Conservation (phyloP, 2,888 invertebrate genomes). For the Meta bourneti region DNA sequence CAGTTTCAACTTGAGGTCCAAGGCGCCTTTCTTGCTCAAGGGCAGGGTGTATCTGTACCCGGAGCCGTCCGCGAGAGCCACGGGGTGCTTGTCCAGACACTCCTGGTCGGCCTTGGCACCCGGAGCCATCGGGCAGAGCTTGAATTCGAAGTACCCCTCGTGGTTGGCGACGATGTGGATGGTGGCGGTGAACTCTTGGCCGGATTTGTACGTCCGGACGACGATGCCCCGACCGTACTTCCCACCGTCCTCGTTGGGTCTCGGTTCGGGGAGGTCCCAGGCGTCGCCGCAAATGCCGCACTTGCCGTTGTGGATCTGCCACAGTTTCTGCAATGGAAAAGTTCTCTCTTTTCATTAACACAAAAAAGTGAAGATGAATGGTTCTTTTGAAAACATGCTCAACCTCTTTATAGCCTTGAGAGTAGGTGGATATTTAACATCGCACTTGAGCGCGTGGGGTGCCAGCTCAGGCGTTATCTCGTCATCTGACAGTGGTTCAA, state of each 20-base stretch:
- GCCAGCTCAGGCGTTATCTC: no score
- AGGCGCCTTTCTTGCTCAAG: slow-evolving; percentile 38
- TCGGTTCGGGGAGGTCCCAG: slow-evolving; percentile 65
- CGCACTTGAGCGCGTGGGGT: no score
- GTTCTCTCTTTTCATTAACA: no score
- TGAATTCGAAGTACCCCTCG: slow-evolving; percentile 81
- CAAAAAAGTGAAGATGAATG: no score
- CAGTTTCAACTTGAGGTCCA: slow-evolving; percentile 77
- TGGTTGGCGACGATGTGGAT: slow-evolving; percentile 81
- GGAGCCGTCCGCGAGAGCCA: slow-evolving; percentile 86
- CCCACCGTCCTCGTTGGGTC: slow-evolving; percentile 75
- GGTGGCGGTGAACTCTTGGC: slow-evolving; percentile 79
- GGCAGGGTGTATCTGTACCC: slow-evolving; percentile 80
- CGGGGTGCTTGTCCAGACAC: slow-evolving; percentile 88
- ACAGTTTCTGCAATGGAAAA: slow-evolving; percentile 34
- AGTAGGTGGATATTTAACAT: no score
- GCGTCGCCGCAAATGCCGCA: slow-evolving; percentile 77
- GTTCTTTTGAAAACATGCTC: background rate
- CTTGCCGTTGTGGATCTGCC: slow-evolving; percentile 59
- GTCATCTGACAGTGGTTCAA: no score
- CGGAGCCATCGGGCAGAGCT: slow-evolving; percentile 80
- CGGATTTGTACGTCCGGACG: slow-evolving; percentile 69
- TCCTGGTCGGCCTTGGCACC: slow-evolving; percentile 80
- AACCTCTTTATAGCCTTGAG: background rate
- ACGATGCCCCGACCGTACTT: slow-evolving; percentile 72